A percentile compares a stretch with the other conserved stretches of the same genome.
These are phyloP conservation scores for Stigmatopora argus DNA, from an alignment of 2,113 vertebrate genomes.

Conservation along the genomic window DNA sequence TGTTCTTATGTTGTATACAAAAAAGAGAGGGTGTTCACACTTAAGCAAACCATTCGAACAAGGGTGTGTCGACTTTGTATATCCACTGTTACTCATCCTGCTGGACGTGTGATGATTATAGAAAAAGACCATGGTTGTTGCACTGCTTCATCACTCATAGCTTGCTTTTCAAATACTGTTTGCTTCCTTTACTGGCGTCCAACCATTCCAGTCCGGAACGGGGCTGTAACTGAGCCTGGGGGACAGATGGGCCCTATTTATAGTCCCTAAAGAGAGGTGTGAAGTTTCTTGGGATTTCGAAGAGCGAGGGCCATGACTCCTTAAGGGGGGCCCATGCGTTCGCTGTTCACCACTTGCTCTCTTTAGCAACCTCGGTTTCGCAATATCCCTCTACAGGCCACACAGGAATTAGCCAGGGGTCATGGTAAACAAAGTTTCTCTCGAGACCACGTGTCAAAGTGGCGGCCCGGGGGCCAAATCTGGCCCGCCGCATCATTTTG, in stretches of 20 bases:
- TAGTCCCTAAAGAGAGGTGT: constrained; percentile 67
- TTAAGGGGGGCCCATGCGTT: constrained; percentile 65
- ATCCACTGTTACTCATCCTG: constrained; percentile 28
- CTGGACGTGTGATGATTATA: constrained; percentile 38
- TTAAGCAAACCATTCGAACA: not conserved
- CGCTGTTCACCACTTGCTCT: constrained; percentile 35
- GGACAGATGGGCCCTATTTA: constrained; percentile 77
- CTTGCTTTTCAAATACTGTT: constrained; percentile 21
- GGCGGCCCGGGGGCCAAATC: no score
- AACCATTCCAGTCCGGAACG: constrained; percentile 65
- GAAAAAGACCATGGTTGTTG: constrained; percentile 24
- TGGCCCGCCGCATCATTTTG: no score
- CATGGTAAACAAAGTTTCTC: constrained; percentile 63
- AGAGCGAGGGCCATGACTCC: constrained; percentile 61
- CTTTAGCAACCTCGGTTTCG: constrained; percentile 29
- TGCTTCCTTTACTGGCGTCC: constrained; percentile 52
- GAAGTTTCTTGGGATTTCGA: constrained; percentile 76
- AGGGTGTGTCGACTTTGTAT: not conserved
- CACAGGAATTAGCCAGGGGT: constrained; percentile 49
- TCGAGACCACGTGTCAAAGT: no score
- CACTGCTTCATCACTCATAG: not conserved
- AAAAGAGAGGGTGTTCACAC: not conserved
- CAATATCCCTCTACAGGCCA: constrained; percentile 41
- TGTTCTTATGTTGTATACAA: no score
- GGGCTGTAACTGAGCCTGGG: constrained; percentile 68